phyloP scores from a whole-genome alignment of 2,113 vertebrate species.

The Chamaea fasciata region DNA sequence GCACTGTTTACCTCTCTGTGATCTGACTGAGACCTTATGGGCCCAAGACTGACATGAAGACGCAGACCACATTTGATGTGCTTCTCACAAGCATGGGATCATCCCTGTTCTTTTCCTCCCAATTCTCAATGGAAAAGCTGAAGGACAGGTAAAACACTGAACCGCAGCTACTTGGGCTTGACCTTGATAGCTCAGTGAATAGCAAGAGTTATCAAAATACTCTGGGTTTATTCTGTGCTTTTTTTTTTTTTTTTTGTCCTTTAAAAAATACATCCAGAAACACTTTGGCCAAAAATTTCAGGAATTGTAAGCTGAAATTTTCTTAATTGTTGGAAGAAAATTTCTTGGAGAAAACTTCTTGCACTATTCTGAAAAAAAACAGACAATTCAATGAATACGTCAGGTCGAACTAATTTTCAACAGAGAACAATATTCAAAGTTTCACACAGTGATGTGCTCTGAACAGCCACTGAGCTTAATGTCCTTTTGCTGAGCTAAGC shows the following conservation, averaged over 20 bases:
- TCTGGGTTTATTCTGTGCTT: neutral
- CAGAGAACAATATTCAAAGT: neutral
- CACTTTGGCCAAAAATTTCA: neutral
- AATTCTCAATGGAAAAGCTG: neutral
- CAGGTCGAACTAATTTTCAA: neutral
- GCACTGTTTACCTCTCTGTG: neutral
- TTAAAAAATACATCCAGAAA: neutral
- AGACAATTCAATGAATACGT: neutral
- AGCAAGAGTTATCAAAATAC: neutral
- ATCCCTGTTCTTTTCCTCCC: neutral
- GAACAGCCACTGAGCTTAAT: neutral
- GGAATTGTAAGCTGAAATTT: neutral
- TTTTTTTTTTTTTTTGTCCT: neutral
- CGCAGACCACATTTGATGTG: neutral
- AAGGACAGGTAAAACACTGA: neutral
- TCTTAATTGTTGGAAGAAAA: neutral
- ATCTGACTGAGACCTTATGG: neutral
- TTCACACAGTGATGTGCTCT: neutral
- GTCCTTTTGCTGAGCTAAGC: neutral
- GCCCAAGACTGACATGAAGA: neutral
- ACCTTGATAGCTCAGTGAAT: neutral
- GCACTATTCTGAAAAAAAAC: neutral
- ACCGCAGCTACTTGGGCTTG: neutral
- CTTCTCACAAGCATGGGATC: neutral
- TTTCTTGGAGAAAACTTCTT: neutral